Base-by-base conservation (phyloP, 2,113 vertebrate genomes). In the Hydrolagus affinis region DNA sequence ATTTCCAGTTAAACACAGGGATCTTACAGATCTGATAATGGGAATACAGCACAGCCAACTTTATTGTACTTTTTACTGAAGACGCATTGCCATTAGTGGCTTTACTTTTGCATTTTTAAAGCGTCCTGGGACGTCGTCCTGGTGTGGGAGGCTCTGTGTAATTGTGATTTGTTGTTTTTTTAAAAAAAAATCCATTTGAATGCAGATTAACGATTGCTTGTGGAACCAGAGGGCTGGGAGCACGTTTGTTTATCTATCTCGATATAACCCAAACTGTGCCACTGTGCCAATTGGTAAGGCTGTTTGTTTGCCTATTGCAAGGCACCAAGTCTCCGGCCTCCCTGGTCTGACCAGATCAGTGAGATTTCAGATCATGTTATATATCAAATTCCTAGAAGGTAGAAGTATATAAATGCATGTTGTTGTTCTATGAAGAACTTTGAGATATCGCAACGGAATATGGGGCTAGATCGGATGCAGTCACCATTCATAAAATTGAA, bases 231-330 rank as follows among this genome's bases (percentile, higher is more conserved):
- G 57, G 12, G 25, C 7, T 78, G 6, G 76, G 28, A 78, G 23
- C 76, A 25, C 62, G 7, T 62, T 77, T 77, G 60, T 59, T 62
- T 78, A 78, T n/a, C 76, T 44, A 62, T n/a, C n/a, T 60, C 62
- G 11, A 11, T 28, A 14, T 62, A 25, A 23, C 14, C n/a, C 8
- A 11, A 78, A 23, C 8, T 78, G n/a, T n/a, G n/a, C n/a, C n/a
- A n/a, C n/a, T 56, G 60, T 78, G 57, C 3, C 23, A 76, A 76
- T 28, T 23, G 25, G 62, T 15, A n/a, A 12, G 57, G 12, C n/a
- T 15, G 25, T 8, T 28, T 78, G 8, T 25, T 15, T 78, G 59
- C 59, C 12, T 7, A 3, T 78, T 78, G 11, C 76, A 62, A 6
- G 11, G 59, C 11, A 62, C 8, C 25, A 23, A 12, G 56, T 62